Evolutionary conservation across 1,140 invertebrate species (phyloP), one percentile per base, ranked within the genome.

Genomic region (Chlorops oryzae): DNA sequence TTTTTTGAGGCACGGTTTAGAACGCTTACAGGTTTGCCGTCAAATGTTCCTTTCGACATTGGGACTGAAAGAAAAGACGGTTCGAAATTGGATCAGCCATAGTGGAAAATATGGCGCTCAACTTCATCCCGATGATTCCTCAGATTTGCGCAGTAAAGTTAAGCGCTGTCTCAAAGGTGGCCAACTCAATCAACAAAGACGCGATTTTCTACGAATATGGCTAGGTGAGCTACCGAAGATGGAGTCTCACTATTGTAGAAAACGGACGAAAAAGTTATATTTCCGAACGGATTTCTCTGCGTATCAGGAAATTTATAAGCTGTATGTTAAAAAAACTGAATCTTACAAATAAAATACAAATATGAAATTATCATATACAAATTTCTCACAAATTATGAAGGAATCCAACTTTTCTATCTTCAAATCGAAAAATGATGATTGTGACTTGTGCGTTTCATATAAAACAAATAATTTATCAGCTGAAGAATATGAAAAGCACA

Each of bases 361-460:
- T 15, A n/a, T 17, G 21, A 5, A 5, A 12, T 21, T 35, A 28
- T 35, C 23, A 25, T 42, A 42, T 51, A 15, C 23, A 15, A 47
- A 27, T 3, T 52, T 43, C 42, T 27, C 27, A n/a, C 13, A 42
- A 52, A 15, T 27, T 37, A 51, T 46, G 47, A 46, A 54, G 34
- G 47, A 57, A 47, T 42, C 47, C 9, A 62, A 58, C 47, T 46
- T 56, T 39, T 40, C 41, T 3, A 44, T 59, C 34, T 59, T 47
- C 32, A 38, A 41, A 15, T 59, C 57, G 3, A 59, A 54, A 37
- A 62, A 62, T 45, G 60, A 62, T 53, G 44, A 50, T 28, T 66
- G 59, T 55, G 60, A 68, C 24, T 47, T 37, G 18, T 65, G 61
- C 44, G 35, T 46, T 37, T 34, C 28, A 20, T 54, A 49, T 49